Percentiles rank a stretch among this genome's conserved stretches.
Evolutionary conservation across 2,797 vertebrate species (phyloP).

Genomic region (Phylloscopus collybita): DNA sequence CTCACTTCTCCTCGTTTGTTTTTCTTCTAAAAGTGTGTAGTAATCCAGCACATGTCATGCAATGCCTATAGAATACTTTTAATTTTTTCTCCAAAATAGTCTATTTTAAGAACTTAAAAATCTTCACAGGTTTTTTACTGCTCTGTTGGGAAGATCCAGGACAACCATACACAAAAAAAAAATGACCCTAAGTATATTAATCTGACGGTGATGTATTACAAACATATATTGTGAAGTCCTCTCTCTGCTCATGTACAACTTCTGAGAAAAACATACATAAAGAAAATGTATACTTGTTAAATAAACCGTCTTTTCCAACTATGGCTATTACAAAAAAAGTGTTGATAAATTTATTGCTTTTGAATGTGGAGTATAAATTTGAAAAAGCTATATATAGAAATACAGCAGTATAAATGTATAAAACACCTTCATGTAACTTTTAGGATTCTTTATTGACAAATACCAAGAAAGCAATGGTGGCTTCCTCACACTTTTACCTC

Average conservation of each 20-base stretch:
- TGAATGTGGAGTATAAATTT: not conserved
- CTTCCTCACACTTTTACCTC: not conserved
- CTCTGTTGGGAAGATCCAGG: not conserved
- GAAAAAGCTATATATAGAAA: not conserved
- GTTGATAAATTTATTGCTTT: not conserved
- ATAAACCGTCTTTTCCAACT: constrained; percentile 46
- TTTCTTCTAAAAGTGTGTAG: not conserved
- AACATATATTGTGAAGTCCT: not conserved
- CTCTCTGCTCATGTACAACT: not conserved
- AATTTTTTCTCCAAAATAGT: not conserved
- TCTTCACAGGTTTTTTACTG: not conserved
- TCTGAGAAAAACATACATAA: not conserved
- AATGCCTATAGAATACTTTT: not conserved
- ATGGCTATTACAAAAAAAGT: not conserved
- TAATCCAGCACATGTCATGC: not conserved
- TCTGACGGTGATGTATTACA: not conserved
- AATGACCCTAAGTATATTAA: not conserved
- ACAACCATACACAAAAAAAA: not conserved
- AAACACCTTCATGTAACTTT: not conserved
- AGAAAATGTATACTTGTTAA: not conserved
- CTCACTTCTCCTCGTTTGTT: not conserved
- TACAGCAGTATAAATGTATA: not conserved
- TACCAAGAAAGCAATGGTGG: not conserved
- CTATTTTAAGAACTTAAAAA: not conserved
- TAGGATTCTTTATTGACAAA: not conserved